Percentiles rank a stretch among this genome's conserved stretches.
phyloP scores from a whole-genome alignment of 1,140 invertebrate genomes.

The Aphaenogaster floridana region DNA sequence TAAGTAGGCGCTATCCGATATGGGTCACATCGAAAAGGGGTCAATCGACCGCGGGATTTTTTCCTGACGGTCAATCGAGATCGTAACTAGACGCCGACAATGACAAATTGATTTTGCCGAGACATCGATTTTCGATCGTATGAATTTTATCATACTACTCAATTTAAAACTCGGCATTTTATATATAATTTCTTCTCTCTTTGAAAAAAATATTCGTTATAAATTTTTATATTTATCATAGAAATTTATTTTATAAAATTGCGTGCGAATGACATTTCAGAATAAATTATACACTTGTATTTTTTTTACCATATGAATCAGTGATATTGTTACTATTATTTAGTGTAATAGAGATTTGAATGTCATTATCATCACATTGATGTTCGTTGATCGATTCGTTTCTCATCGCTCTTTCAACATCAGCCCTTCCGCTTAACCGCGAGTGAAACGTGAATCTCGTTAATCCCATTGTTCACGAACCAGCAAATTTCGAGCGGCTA shows the following conservation, averaged over 20 bases:
- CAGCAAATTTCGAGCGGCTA: conserved; percentile 44
- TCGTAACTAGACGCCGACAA: conserved; percentile 36
- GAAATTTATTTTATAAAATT: conserved; percentile 13
- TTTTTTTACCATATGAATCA: conserved; percentile 2
- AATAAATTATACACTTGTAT: not conserved
- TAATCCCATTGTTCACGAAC: conserved; percentile 49
- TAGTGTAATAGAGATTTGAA: not conserved
- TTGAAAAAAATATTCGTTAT: not conserved
- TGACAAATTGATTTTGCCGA: conserved; percentile 58
- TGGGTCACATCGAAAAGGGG: conserved; percentile 58
- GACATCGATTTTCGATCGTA: not conserved
- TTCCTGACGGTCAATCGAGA: conserved; percentile 48
- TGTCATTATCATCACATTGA: conserved; percentile 3
- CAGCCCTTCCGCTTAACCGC: conserved; percentile 17
- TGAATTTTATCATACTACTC: not conserved
- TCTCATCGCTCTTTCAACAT: not conserved
- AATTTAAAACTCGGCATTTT: not conserved
- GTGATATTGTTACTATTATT: not conserved
- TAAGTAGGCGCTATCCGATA: conserved; percentile 70
- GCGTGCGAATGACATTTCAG: not conserved
- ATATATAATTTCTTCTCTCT: not conserved
- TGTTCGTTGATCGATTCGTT: conserved; percentile 27
- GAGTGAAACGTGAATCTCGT: conserved; percentile 49
- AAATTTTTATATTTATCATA: not conserved
- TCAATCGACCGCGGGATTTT: conserved; percentile 66